Base-by-base conservation (phyloP, 2,888 invertebrate species). In the Leptogaster cylindrica region DNA sequence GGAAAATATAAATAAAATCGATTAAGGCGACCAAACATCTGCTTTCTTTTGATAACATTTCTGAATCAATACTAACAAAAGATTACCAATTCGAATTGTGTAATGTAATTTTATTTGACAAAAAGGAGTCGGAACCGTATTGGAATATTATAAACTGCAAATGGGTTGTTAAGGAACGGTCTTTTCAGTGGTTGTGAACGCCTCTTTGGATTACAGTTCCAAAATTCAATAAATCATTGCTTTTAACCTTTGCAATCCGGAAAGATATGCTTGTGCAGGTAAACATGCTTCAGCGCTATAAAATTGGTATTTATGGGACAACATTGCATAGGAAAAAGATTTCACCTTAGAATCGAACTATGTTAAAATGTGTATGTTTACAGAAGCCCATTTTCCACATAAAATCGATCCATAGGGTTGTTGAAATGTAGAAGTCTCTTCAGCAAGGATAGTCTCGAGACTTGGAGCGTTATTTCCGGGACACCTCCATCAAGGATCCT, bases 231-330 rank as follows among this genome's bases (percentile, higher is more conserved):
- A 50, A 50, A 52, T 52, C 52, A 52, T 52, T 33, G 33, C 16
- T n/a, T 3, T 31, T 31, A 52, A 18, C 28, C 33, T 16, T n/a
- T 20, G 2, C 33, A 31, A 52, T 31, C 52, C 10, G 8, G 8
- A 28, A 18, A 31, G 12, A 52, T 52, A 28, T 52, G 51, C 28
- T 52, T 33, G 31, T 52, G 27, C 20, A 52, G 16, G 31, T 52
- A 52, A 52, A 52, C 52, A 52, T 52, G 52, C 33, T 52, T 33
- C 31, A 52, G 16, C 20, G 52, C 52, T 33, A 52, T 33, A 52
- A 52, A 52, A 52, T 52, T 52, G 52, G 31, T 33, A 52, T 52
- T 31, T 16, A 2, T 10, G 10, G 12, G 31, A 52, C 18, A 20
- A 33, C 18, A 8, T 3, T 8, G 2, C 23, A 2, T 16, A 12